Conservation (phyloP, 2,113 vertebrate species). For the Rynchops niger region DNA sequence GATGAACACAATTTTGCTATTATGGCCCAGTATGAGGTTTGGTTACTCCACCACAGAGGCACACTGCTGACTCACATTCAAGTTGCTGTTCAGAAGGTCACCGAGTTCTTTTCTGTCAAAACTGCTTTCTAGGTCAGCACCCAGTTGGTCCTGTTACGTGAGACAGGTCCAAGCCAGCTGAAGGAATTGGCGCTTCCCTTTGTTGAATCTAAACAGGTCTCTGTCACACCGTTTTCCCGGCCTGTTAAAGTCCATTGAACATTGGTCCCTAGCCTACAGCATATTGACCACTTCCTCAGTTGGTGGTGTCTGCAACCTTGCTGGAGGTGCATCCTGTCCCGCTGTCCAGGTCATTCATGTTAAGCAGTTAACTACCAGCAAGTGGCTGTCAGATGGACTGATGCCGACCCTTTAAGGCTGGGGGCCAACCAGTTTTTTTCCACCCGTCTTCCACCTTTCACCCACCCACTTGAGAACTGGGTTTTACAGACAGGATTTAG, state of each 20-base stretch:
- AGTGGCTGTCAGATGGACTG: not conserved
- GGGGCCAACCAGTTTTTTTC: not conserved
- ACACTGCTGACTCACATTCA: not conserved
- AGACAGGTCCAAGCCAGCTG: not conserved
- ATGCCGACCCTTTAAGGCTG: not conserved
- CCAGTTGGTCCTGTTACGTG: not conserved
- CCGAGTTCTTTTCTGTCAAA: not conserved
- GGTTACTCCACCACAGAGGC: not conserved
- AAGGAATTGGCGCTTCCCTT: not conserved
- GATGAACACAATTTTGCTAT: not conserved
- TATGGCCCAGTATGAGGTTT: not conserved
- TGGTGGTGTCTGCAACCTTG: not conserved
- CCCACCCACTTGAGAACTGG: not conserved
- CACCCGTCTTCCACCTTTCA: not conserved
- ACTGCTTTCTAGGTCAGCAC: not conserved
- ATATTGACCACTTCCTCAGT: not conserved
- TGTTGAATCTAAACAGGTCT: not conserved
- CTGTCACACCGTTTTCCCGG: not conserved
- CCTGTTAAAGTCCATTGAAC: not conserved
- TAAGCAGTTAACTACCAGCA: not conserved
- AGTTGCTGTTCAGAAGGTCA: not conserved
- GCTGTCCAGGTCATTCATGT: not conserved
- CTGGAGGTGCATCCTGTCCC: not conserved
- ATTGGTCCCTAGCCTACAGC: not conserved
- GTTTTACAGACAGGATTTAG: not conserved